Base-by-base conservation (phyloP, 2,888 invertebrate species). In the Troglohyphantes excavatus region DNA sequence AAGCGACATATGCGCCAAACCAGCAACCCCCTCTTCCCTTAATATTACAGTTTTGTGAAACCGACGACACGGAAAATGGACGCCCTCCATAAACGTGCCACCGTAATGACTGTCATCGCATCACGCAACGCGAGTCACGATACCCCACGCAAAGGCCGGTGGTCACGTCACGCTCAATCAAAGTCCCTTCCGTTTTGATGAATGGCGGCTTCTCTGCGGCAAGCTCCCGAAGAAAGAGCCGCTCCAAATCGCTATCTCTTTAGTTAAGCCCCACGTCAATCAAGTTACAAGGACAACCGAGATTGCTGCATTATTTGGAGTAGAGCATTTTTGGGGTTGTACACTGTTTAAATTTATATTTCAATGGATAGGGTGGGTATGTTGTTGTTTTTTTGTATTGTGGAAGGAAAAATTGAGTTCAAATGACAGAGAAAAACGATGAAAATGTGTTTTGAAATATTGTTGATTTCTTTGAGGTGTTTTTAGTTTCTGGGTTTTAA, bases 131-230 rank as follows among this genome's bases (percentile, higher is more conserved):
- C 17, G 23, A 78, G 39, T 63, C 76, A 63, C 76, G 76, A 63
- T 21, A 21, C 11, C 75, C 21, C 75, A 59, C 75, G 43, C 46
- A 21, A 23, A 46, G 72, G 46, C 26, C 19, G 63, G 26, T 53
- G 9, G 1, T 65, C 21, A 17, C 39, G 78, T 78, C 78, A 63
- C 63, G 78, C 23, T 78, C 78, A 63, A 78, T 78, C 78, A 78
- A 23, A 13, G 26, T 39, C 19, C 78, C 9, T 43, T 39, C 59
- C 26, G 43, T 65, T 65, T 78, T 78, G 78, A 78, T 72, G 13
- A 72, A 72, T 29, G 23, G 23, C 26, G 9, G n/a, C 23, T 17
- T 23, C 19, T 46, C 9, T 46, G 5, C 26, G n/a, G 17, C 67
- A 2, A 17, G 26, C 2, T 26, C 3, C 7, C 67, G 43, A 70